Conservation (phyloP, 1,140 invertebrate genomes). For the Steinernema feltiae region DNA sequence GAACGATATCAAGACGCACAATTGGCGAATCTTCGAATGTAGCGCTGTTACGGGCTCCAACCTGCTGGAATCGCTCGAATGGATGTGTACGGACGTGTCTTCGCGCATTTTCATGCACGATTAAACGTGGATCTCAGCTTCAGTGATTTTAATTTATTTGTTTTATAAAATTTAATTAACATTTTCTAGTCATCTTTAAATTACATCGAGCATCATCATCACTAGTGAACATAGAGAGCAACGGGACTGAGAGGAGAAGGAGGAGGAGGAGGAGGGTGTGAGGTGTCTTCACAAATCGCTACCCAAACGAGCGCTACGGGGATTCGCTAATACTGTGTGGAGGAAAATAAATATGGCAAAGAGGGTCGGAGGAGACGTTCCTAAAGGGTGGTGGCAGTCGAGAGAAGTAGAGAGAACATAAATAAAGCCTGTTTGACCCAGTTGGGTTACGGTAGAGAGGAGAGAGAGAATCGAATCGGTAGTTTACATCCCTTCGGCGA, state of each 20-base stretch:
- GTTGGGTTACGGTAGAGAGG: neutral
- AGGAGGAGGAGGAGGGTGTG: neutral
- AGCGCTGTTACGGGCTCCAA: slow-evolving; percentile 92
- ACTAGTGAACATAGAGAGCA: neutral
- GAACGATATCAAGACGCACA: slow-evolving; percentile 84
- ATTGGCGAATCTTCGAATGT: slow-evolving; percentile 88
- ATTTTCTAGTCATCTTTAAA: neutral
- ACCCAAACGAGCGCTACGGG: neutral
- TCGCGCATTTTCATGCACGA: slow-evolving; percentile 74
- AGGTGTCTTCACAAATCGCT: slow-evolving; percentile 6
- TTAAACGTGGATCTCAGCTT: too few species aligned
- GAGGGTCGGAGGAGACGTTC: too few species aligned
- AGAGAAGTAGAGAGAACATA: neutral
- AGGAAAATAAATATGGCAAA: neutral
- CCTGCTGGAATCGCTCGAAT: slow-evolving; percentile 84
- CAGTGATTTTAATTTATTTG: neutral
- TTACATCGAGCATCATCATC: too few species aligned
- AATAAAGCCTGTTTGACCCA: neutral
- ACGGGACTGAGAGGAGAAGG: neutral
- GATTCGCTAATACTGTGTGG: neutral
- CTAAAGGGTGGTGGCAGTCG: too few species aligned
- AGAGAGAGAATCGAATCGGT: neutral
- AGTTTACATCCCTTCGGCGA: neutral
- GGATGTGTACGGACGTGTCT: slow-evolving; percentile 89
- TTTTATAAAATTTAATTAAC: neutral